phyloP scores from a whole-genome alignment of 2,888 invertebrate species.

The Phlogophora meticulosa region DNA sequence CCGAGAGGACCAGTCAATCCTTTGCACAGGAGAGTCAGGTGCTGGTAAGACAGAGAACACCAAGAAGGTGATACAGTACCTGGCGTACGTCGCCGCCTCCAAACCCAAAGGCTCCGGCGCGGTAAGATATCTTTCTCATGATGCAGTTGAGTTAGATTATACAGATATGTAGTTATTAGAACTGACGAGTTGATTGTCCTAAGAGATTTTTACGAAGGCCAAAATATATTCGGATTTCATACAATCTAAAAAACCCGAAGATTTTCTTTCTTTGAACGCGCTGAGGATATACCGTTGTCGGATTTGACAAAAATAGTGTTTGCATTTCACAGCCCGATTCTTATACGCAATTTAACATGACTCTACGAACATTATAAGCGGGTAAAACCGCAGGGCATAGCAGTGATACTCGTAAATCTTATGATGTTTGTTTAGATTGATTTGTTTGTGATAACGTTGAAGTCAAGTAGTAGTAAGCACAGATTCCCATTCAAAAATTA shows the following conservation, averaged over 20 bases:
- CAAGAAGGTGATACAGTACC: conserved; percentile 99
- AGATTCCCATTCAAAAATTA: too few species aligned
- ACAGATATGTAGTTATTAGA: background rate
- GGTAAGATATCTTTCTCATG: conserved; percentile 90
- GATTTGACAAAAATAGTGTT: too few species aligned
- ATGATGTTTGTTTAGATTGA: too few species aligned
- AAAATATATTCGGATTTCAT: background rate
- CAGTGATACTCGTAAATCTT: too few species aligned
- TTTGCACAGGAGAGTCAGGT: conserved; percentile 99
- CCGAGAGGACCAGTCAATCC: conserved; percentile 99
- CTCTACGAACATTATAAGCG: too few species aligned
- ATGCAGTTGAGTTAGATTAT: background rate
- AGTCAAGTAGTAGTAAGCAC: too few species aligned
- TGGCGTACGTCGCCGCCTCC: conserved; percentile 99
- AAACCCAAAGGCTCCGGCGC: conserved; percentile 97
- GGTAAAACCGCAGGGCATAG: too few species aligned
- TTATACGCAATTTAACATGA: too few species aligned
- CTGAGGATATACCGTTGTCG: too few species aligned
- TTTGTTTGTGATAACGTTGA: too few species aligned
- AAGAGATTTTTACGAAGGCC: background rate
- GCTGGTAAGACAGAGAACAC: conserved; percentile 99
- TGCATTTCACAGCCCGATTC: too few species aligned
- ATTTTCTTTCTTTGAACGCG: background rate
- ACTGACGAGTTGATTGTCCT: background rate
- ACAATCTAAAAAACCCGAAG: too few species aligned